Base-by-base conservation (phyloP, 35 echinoderm and acorn worm species). In the Patiria miniata region DNA sequence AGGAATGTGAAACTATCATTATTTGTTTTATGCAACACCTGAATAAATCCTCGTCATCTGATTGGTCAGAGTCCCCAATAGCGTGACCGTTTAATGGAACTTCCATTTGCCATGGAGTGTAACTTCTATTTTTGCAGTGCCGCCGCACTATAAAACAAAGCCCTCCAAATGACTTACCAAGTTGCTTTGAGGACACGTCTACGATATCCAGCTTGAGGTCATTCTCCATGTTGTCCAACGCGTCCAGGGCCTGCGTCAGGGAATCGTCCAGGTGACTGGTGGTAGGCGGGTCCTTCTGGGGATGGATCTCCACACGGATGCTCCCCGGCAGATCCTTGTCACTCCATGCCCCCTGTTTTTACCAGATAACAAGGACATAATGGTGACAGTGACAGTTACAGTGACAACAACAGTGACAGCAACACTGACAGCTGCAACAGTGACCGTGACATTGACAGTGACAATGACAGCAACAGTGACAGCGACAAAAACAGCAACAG, bases 241-340 rank as follows among this genome's bases (percentile, higher is more conserved):
- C 84, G 39, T 78, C 89, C 39, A 94, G 78, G 16, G 92, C 92
- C 53, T 89, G 61, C 5, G 69, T 29, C 16, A 95, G 79, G 29
- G 87, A 87, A 78, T 91, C 88, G 36, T 95, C 93, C 47, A 77
- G 90, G 56, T 83, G 90, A 39, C 83, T 86, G 69, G 42, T 79
- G 16, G 87, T 57, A 1, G 81, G 42, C 54, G 80, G 68, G 8
- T 83, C 80, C 52, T 95, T 86, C 79, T 90, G 84, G 37, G 82
- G 83, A 39, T 91, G 88, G 29, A 95, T 77, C 37, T 91, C 84
- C 14, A 87, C 83, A 53, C 90, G 76, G 50, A 93, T 93, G 79
- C 81, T 93, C 38, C 65, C 65, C 10, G 65, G 65, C 34, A 73
- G 26, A 23, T 73, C 65, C 65, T 73, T 73, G 26, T 73, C 65